Conservation (phyloP, 2,888 invertebrate species). For the Entomobrya proxima region DNA sequence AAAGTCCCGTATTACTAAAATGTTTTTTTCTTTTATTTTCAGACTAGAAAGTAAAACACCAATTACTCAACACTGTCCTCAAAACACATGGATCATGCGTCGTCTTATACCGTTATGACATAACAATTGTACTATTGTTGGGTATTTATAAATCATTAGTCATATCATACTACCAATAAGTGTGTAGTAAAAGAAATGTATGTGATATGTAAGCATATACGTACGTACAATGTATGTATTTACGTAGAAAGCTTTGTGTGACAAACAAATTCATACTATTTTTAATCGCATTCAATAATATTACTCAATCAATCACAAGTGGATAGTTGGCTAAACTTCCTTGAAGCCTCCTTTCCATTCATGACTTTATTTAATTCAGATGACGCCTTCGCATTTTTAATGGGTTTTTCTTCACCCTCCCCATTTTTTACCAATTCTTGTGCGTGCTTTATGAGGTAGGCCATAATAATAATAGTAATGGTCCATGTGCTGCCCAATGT, state of each 20-base stretch:
- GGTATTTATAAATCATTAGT: neutral
- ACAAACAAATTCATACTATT: too few species aligned
- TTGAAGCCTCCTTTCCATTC: constrained; percentile 23
- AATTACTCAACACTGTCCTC: neutral
- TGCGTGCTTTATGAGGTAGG: neutral
- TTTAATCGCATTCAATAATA: too few species aligned
- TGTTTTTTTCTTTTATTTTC: neutral
- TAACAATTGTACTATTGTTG: neutral
- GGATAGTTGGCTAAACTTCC: neutral
- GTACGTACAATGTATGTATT: too few species aligned
- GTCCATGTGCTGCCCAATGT: neutral
- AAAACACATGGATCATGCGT: neutral
- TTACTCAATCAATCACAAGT: constrained; percentile 31
- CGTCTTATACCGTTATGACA: neutral
- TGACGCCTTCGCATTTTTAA: neutral
- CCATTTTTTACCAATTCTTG: constrained; percentile 8
- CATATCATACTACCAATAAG: too few species aligned
- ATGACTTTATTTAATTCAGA: constrained; percentile 48
- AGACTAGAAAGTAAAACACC: neutral
- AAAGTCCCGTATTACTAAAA: neutral
- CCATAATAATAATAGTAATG: neutral
- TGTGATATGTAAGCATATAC: too few species aligned
- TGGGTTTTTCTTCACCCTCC: constrained; percentile 23
- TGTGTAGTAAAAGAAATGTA: too few species aligned
- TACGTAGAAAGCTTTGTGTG: too few species aligned